Evolutionary conservation across 2,113 vertebrate genomes (phyloP), one percentile per base, ranked within the genome.

Genomic region (Vulpes lagopus): DNA sequence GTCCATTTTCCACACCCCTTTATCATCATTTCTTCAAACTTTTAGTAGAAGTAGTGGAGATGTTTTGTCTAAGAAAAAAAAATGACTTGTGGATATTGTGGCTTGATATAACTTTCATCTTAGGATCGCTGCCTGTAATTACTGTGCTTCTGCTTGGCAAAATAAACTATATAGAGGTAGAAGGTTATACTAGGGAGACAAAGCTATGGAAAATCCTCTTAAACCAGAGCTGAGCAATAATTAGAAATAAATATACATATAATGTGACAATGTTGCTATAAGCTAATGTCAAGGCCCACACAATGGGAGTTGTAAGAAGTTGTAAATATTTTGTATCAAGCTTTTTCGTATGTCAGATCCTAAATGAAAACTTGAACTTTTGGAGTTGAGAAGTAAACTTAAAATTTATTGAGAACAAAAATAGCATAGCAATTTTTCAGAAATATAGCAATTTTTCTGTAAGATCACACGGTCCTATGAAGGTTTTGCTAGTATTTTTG

Each of bases 41-140:
- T 5, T 91, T 64, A 78, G 53, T n/a, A 78, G 69, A 92, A 49
- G 59, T 81, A 7, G 22, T 81, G 71, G 5, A 16, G 89, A 71
- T 71, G 25, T 35, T 97, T 95, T 65, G 7, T 69, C 16, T 82
- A 32, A 84, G 43, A 38, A 65, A 73, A 4, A 14, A 5, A 25
- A 17, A 71, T 51, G 57, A 81, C 12, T 80, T 82, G 27, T 23
- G 35, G 17, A 49, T 87, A 94, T 94, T 93, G 97, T 86, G 74
- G 27, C 51, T 27, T 23, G 27, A 55, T 1, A 17, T 87, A 71
- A 84, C 60, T 96, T 95, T 97, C 84, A 49, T 89, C 91, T 93
- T 67, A 85, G 27, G 14, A 89, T 93, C n/a, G 76, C 43, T 88
- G 35, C n/a, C 76, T 97, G 11, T 95, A 71, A 88, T 94, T 92